These are phyloP conservation scores for Pyrgus malvae DNA, from an alignment of 2,888 invertebrate genomes.

Conservation along the genomic window DNA sequence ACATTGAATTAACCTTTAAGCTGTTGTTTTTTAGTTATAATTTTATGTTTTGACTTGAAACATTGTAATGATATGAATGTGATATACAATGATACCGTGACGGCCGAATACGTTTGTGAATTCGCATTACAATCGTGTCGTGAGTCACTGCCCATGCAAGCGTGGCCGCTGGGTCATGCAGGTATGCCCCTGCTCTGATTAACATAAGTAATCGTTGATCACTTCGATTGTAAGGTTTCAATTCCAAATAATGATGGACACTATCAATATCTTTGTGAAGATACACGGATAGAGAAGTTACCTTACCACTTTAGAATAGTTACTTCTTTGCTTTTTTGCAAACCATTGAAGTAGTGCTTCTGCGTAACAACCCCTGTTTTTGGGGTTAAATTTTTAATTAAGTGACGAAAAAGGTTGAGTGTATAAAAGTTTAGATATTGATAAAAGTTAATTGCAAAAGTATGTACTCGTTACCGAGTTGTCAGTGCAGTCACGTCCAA, in stretches of 20 bases:
- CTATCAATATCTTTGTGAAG: not conserved
- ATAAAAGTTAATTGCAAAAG: not conserved
- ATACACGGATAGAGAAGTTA: not conserved
- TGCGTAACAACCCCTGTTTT: too few species aligned
- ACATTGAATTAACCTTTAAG: too few species aligned
- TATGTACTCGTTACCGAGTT: not conserved
- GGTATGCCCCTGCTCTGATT: not conserved
- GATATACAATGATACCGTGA: not conserved
- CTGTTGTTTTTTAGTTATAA: too few species aligned
- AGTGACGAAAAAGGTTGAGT: too few species aligned
- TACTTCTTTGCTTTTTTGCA: not conserved
- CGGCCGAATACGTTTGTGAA: not conserved
- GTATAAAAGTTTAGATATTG: not conserved
- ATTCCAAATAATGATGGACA: not conserved
- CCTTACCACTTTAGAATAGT: not conserved
- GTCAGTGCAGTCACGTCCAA: not conserved
- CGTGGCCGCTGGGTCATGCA: slow-evolving; percentile 15
- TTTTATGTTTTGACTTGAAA: too few species aligned
- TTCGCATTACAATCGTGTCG: not conserved
- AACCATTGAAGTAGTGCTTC: too few species aligned
- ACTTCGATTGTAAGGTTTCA: not conserved
- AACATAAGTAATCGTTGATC: slow-evolving; percentile 5
- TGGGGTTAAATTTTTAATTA: too few species aligned
- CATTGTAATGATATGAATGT: not conserved
- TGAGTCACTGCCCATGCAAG: slow-evolving; percentile 15